Conservation (phyloP, 37 sponge, comb jelly and placozoan genomes). For the Beroe ovata region DNA sequence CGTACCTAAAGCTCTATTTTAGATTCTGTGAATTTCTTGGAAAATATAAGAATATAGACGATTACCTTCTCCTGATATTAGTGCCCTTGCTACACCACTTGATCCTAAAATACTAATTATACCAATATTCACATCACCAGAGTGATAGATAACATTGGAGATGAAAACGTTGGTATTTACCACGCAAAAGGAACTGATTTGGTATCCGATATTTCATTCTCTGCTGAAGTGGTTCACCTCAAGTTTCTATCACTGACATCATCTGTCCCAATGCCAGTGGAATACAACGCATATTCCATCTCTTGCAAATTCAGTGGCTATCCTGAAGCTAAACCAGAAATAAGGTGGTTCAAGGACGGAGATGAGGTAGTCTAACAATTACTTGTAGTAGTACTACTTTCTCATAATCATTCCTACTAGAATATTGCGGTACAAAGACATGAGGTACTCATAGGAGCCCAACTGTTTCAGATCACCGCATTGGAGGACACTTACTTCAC, state of each 20-base stretch:
- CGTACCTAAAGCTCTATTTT: no score
- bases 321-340: background rate
- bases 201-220: background rate
- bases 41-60: no score
- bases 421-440: no score
- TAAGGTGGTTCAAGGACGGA: slow-evolving; percentile 53
- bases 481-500: background rate
- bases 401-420: no score
- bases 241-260: slow-evolving; percentile 19
- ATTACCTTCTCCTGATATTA: no score
- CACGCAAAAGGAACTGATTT: background rate
- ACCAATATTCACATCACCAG: no score
- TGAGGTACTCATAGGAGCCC: no score
- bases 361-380: background rate
- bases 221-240: slow-evolving; percentile 11
- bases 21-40: no score
- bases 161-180: background rate
- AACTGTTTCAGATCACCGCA: background rate
- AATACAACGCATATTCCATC: slow-evolving; percentile 44
- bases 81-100: no score
- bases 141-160: slow-evolving; percentile 3
- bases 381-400: no score
- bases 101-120: no score
- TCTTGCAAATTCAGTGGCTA: slow-evolving; percentile 16
- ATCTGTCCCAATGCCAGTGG: slow-evolving; percentile 43